Conservation (phyloP, 2,113 vertebrate species). For the Ranitomeya variabilis region DNA sequence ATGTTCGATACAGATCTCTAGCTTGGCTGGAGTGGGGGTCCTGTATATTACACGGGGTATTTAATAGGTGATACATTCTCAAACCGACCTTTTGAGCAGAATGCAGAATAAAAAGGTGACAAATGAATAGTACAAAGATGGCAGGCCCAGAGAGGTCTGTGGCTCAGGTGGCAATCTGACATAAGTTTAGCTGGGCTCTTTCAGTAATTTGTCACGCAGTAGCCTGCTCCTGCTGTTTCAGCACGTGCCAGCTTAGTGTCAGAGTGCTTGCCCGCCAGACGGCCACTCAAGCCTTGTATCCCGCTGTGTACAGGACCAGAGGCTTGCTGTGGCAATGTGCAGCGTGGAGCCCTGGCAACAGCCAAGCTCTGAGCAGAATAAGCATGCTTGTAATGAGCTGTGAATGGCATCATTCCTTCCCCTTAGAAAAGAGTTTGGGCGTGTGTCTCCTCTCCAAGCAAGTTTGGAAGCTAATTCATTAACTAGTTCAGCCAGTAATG, state of each 20-base stretch:
- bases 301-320: conserved; percentile 76
- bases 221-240: conserved; percentile 86
- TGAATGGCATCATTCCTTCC: conserved; percentile 80
- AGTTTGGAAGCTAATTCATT: conserved; percentile 83
- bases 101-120: conserved; percentile 61
- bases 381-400: conserved; percentile 80
- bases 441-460: conserved; percentile 69
- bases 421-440: conserved; percentile 75
- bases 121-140: conserved; percentile 68
- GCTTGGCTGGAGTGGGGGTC: no score
- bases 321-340: conserved; percentile 74
- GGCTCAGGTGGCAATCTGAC: conserved; percentile 93
- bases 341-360: conserved; percentile 74
- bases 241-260: conserved; percentile 90
- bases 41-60: conserved; percentile 58
- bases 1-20: no score
- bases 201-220: conserved; percentile 94
- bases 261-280: conserved; percentile 82
- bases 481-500: conserved; percentile 71
- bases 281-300: conserved; percentile 76
- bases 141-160: conserved; percentile 63
- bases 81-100: conserved; percentile 63
- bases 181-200: conserved; percentile 82
- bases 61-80: conserved; percentile 57
- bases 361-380: conserved; percentile 78